phyloP scores from a whole-genome alignment of 2,797 vertebrate genomes.

The Selene dorsalis region DNA sequence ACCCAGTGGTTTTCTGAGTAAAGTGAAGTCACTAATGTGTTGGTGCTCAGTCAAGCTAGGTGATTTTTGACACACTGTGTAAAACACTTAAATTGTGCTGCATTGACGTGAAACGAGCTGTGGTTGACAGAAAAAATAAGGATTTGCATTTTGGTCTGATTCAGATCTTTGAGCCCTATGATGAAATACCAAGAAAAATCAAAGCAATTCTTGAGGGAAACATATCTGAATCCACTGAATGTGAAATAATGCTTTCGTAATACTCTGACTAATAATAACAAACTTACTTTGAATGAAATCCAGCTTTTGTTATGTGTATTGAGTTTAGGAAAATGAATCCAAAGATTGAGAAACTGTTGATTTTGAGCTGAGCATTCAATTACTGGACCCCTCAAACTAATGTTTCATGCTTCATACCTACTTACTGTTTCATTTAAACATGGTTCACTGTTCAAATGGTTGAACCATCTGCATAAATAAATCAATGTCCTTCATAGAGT shows the following conservation, averaged over 20 bases:
- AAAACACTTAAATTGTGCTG: background rate
- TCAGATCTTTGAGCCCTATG: constrained; percentile 8
- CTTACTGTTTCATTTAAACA: constrained; percentile 19
- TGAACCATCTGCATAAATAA: constrained; percentile 24
- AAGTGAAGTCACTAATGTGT: background rate
- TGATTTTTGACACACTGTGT: background rate
- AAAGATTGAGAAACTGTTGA: constrained; percentile 10
- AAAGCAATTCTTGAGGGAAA: background rate
- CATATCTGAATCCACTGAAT: background rate
- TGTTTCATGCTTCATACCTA: background rate
- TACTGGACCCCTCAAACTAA: background rate
- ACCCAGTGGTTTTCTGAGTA: constrained; percentile 3
- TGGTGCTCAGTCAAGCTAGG: background rate
- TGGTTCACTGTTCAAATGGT: constrained; percentile 9
- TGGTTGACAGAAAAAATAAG: constrained; percentile 7
- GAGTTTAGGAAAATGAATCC: background rate
- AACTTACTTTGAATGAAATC: background rate
- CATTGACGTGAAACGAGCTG: background rate
- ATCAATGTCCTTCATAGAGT: constrained; percentile 8
- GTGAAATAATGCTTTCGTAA: constrained; percentile 5
- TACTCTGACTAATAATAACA: background rate
- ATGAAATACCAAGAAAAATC: constrained; percentile 32
- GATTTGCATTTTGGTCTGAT: background rate
- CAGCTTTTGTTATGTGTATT: background rate
- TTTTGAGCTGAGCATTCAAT: constrained; percentile 3